Percentiles rank a stretch among this genome's conserved stretches.
phyloP scores from a whole-genome alignment of 2,888 invertebrate species.

The Drosophila colorata region DNA sequence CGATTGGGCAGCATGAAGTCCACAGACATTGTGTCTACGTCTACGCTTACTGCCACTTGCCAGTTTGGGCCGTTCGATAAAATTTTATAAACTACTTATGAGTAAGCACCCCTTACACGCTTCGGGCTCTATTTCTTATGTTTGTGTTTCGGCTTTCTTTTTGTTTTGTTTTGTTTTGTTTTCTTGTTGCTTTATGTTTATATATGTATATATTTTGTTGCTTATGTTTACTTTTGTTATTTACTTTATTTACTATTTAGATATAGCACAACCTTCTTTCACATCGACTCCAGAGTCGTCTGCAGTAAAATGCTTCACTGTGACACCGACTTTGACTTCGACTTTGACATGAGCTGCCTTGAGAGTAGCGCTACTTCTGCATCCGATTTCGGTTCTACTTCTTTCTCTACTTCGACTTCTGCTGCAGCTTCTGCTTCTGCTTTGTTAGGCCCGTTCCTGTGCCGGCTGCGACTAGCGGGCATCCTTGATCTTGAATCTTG shows the following conservation, averaged over 20 bases:
- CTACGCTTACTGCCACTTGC: slow-evolving; percentile 53
- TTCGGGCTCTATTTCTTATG: slow-evolving; percentile 36
- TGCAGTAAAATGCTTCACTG: slow-evolving; percentile 72
- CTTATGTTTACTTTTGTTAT: slow-evolving; percentile 42
- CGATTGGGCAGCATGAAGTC: slow-evolving; percentile 79
- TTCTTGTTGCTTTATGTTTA: slow-evolving; percentile 37
- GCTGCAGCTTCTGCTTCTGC: slow-evolving; percentile 10
- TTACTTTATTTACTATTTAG: slow-evolving; percentile 75
- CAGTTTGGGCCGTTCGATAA: slow-evolving; percentile 59
- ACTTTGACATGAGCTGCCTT: slow-evolving; percentile 79
- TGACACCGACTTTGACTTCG: slow-evolving; percentile 64
- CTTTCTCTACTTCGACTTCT: slow-evolving; percentile 15
- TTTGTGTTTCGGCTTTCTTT: slow-evolving; percentile 20
- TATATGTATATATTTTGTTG: slow-evolving; percentile 32
- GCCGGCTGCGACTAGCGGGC: slow-evolving; percentile 53
- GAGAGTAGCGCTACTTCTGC: slow-evolving; percentile 73
- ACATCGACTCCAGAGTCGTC: slow-evolving; percentile 70
- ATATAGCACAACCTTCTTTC: slow-evolving; percentile 80
- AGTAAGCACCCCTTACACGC: slow-evolving; percentile 28
- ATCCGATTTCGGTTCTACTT: slow-evolving; percentile 28
- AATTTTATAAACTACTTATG: slow-evolving; percentile 55
- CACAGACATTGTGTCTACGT: slow-evolving; percentile 80
- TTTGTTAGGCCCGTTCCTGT: slow-evolving; percentile 47
- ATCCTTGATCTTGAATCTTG: slow-evolving; percentile 57
- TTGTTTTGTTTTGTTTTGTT: slow-evolving; percentile 21